Percentiles rank a stretch among this genome's conserved stretches.
Conservation (phyloP, 1,140 invertebrate species). For the Brachionus koreanus region DNA sequence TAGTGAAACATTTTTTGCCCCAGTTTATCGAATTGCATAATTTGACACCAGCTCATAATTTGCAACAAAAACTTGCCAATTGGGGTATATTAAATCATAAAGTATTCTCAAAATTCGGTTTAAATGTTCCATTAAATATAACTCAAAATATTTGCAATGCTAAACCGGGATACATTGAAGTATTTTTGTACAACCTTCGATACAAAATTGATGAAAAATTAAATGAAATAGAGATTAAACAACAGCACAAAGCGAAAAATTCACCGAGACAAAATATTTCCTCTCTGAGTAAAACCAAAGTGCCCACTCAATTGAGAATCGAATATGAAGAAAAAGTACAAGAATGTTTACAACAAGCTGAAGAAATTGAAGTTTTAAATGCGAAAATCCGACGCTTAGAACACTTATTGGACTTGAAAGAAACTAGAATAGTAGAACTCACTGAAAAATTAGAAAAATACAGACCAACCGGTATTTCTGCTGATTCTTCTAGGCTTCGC, state of each 20-base stretch:
- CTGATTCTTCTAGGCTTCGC: neutral
- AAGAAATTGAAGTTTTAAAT: slow-evolving; percentile 53
- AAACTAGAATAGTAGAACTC: slow-evolving; percentile 53
- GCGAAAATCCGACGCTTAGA: slow-evolving; percentile 54
- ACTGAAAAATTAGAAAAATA: slow-evolving; percentile 39
- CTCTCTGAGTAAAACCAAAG: neutral
- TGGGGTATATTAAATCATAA: slow-evolving; percentile 54
- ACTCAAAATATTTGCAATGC: slow-evolving; percentile 25
- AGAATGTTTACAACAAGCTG: slow-evolving; percentile 54
- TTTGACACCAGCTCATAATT: slow-evolving; percentile 50
- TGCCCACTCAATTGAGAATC: slow-evolving; percentile 43
- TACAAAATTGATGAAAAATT: slow-evolving; percentile 52
- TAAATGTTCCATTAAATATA: slow-evolving; percentile 40
- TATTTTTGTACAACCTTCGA: slow-evolving; percentile 51
- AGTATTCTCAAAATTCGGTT: slow-evolving; percentile 11
- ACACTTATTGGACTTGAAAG: slow-evolving; percentile 55
- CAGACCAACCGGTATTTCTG: slow-evolving; percentile 30
- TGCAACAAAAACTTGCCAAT: slow-evolving; percentile 54
- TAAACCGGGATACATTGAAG: slow-evolving; percentile 37
- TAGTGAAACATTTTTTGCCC: slow-evolving; percentile 55
- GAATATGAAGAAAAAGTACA: slow-evolving; percentile 53
- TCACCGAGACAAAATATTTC: neutral
- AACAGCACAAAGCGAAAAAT: neutral
- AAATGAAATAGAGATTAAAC: slow-evolving; percentile 33
- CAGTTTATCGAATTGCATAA: slow-evolving; percentile 55